A percentile compares a stretch with the other conserved stretches of the same genome.
These are phyloP conservation scores for Andrena cerasifolii DNA, from an alignment of 1,140 invertebrate species.

Conservation along the genomic window DNA sequence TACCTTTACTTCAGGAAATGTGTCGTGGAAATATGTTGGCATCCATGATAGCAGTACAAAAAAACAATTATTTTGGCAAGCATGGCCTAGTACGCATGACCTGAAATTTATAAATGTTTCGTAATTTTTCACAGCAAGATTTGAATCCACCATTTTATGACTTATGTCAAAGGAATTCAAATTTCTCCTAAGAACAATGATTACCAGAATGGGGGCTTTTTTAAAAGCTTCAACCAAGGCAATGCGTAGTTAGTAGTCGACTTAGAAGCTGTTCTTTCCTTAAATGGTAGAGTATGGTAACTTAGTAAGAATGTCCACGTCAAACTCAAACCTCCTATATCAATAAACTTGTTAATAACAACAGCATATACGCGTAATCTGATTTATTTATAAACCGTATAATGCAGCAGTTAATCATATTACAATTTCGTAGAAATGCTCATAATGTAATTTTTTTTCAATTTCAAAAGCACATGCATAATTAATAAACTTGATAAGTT, in stretches of 20 bases:
- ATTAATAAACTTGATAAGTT: too few species aligned
- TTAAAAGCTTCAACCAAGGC: conserved; percentile 84
- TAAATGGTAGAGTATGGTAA: conserved; percentile 79
- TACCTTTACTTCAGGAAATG: conserved; percentile 86
- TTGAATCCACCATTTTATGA: too few species aligned
- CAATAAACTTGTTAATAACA: conserved; percentile 42
- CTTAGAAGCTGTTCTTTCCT: conserved; percentile 68
- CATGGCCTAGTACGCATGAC: conserved; percentile 88
- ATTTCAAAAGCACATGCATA: too few species aligned
- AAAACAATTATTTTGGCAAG: conserved; percentile 90
- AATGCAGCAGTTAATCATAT: conserved; percentile 1
- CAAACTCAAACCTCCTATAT: conserved; percentile 82
- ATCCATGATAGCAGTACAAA: conserved; percentile 90
- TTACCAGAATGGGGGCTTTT: conserved; percentile 84
- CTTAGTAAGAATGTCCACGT: conserved; percentile 83
- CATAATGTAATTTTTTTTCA: neutral
- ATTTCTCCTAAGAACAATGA: conserved; percentile 36
- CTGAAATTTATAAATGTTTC: conserved; percentile 81
- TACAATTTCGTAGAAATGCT: neutral
- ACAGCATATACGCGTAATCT: neutral
- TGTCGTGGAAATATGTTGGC: conserved; percentile 90
- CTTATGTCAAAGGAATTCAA: too few species aligned
- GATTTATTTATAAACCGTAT: neutral
- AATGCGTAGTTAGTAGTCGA: conserved; percentile 74
- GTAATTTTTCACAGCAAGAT: too few species aligned